Base-by-base conservation (phyloP, 2,797 vertebrate genomes). In the Falco peregrinus region DNA sequence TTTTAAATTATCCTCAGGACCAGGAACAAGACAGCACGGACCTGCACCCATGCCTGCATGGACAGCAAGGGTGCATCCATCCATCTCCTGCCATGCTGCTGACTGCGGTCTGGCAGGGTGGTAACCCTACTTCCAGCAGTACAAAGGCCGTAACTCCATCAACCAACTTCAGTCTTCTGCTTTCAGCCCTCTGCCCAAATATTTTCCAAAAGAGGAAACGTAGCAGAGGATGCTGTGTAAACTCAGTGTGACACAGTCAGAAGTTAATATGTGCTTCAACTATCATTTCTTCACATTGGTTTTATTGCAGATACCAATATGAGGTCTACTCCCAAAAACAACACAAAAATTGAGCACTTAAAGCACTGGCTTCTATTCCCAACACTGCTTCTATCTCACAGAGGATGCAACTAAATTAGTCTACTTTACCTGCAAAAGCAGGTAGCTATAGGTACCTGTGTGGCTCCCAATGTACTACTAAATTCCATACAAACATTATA, bases 21-120 rank as follows among this genome's bases (percentile, higher is more conserved):
- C 51, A 70, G 50, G 41, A 63, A 43, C 22, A 83, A 43, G 28
- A 48, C 28, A 31, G 26, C 3, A 0, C n/a, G 31, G 79, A 16
- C 8, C 18, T 1, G 1, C 48, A 57, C 6, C 25, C 25, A 12
- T 1, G 0, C 15, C 60, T 14, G 13, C 59, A 29, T 0, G 0
- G 59, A 21, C 20, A 35, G 11, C 0, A 0, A 43, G 41, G 26
- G 16, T 5, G 0, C 33, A n/a, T 28, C 25, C 33, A n/a, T 24
- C 29, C 29, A 18, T 3, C 26, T 76, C 48, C 33, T 20, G 56
- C 53, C 51, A 8, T 3, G 0, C 21, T 11, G 39, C 64, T 0
- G 2, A 28, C 48, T 1, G 0, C 24, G 21, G 65, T 3, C 56
- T 16, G 41, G 31, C 29, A 29, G 19, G 25, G 26, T 7, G 39